phyloP scores from a whole-genome alignment of 2,113 vertebrate genomes.

The Laticauda colubrina region DNA sequence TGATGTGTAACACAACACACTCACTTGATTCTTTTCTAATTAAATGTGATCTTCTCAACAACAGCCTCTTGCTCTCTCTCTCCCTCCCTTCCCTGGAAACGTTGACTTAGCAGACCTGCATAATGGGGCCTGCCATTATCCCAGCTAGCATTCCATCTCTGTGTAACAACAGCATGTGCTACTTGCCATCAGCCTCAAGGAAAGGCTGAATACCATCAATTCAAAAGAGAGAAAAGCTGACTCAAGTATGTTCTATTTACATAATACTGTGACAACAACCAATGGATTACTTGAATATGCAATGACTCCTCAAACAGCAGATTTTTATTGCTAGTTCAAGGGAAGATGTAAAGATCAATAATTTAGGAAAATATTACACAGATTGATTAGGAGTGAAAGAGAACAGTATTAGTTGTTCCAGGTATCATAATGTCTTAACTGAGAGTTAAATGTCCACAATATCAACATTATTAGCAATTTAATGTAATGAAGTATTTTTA shows the following conservation, averaged over 20 bases:
- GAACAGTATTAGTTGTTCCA: background rate
- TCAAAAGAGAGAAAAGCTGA: background rate
- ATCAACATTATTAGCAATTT: background rate
- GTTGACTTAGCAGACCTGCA: constrained; percentile 48
- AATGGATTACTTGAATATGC: background rate
- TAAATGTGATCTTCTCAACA: constrained; percentile 49
- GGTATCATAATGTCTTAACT: background rate
- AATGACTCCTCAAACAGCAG: background rate
- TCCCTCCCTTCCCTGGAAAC: background rate
- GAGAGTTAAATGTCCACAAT: background rate
- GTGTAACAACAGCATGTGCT: fast-evolving
- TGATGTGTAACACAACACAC: constrained; percentile 29
- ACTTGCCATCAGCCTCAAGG: fast-evolving
- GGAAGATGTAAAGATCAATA: background rate
- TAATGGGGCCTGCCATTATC: fast-evolving
- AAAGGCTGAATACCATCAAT: constrained; percentile 23
- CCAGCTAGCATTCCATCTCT: fast-evolving
- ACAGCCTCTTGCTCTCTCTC: background rate
- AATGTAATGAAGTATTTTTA: background rate
- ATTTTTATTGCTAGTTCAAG: background rate
- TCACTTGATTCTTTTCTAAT: constrained; percentile 53
- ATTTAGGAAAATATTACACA: background rate
- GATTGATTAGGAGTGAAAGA: background rate
- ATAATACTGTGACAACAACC: background rate
- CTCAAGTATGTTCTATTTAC: background rate